Evolutionary conservation across 2,113 vertebrate genomes (phyloP).

Genomic region (Hemiscyllium ocellatum): DNA sequence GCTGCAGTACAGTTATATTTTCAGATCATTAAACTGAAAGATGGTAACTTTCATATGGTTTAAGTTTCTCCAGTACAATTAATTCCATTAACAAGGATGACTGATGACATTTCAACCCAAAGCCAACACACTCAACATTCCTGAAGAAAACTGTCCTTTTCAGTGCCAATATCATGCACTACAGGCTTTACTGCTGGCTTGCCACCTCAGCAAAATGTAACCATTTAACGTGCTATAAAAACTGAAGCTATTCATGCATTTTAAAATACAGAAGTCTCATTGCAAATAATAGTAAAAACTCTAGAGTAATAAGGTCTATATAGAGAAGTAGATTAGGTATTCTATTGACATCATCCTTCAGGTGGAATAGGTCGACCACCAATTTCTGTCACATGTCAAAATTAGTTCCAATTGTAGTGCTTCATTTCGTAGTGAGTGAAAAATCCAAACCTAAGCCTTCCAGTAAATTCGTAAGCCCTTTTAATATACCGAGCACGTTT

Average conservation of each 20-base stretch:
- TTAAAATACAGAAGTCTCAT: neutral
- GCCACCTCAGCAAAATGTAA: neutral
- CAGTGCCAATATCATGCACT: neutral
- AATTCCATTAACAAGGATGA: neutral
- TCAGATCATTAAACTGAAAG: neutral
- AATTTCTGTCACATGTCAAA: neutral
- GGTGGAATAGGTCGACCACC: neutral
- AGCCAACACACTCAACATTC: neutral
- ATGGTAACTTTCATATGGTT: neutral
- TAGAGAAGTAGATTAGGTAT: neutral
- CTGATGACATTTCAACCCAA: neutral
- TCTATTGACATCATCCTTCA: neutral
- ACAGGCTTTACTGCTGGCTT: neutral
- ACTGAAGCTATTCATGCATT: neutral
- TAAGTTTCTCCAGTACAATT: neutral
- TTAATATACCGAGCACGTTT: too few species aligned
- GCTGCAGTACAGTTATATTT: neutral
- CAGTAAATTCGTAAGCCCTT: too few species aligned
- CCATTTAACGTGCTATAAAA: neutral
- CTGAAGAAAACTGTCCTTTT: neutral
- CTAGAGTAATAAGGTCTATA: neutral
- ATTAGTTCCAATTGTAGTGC: neutral
- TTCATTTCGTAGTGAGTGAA: neutral
- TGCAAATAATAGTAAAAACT: neutral
- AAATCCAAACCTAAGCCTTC: neutral